phyloP scores from a whole-genome alignment of 2,113 vertebrate genomes.

The Ahaetulla prasina region DNA sequence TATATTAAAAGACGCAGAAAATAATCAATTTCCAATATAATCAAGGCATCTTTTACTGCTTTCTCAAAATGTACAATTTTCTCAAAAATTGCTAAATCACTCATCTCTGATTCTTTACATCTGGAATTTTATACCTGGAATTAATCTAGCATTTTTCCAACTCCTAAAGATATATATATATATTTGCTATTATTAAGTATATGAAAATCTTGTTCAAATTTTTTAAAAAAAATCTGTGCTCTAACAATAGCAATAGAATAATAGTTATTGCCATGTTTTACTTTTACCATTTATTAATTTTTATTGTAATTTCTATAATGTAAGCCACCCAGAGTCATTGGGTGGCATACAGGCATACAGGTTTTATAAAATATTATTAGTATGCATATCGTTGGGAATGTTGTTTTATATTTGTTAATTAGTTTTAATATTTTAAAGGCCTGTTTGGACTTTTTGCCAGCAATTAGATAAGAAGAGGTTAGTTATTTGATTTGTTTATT shows the following conservation, averaged over 20 bases:
- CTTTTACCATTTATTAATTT: not conserved
- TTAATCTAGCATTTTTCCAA: not conserved
- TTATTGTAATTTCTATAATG: not conserved
- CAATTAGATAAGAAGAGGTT: too few species aligned
- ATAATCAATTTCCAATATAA: not conserved
- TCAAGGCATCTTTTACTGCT: slow-evolving; percentile 10
- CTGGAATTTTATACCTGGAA: not conserved
- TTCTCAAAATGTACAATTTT: slow-evolving; percentile 16
- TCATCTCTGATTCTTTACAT: not conserved
- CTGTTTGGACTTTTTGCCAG: too few species aligned
- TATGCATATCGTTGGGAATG: not conserved
- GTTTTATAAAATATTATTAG: not conserved
- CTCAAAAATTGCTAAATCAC: not conserved
- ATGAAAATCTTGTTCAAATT: not conserved
- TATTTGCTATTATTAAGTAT: not conserved
- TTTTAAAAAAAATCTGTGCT: not conserved
- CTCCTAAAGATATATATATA: not conserved
- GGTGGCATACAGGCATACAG: not conserved
- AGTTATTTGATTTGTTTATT: too few species aligned
- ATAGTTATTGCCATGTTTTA: not conserved
- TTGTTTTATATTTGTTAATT: too few species aligned
- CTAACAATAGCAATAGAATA: not conserved
- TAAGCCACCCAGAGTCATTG: not conserved
- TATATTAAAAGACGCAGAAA: slow-evolving; percentile 5
- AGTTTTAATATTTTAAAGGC: too few species aligned